Evolutionary conservation across 2,888 invertebrate genomes (phyloP).

Genomic region (Mythimna ferrago): DNA sequence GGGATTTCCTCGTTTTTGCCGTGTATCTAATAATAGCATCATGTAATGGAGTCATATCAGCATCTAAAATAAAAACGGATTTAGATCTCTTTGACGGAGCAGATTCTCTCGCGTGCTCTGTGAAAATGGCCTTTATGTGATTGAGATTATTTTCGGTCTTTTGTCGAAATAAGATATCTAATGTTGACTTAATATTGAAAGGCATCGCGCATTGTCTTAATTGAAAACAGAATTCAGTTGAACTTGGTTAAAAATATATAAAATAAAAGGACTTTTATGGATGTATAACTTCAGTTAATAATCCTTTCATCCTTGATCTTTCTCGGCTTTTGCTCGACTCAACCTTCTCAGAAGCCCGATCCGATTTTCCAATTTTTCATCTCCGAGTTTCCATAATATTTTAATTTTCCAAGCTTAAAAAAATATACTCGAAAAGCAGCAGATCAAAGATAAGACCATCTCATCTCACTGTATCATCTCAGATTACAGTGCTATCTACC

Average conservation of each 20-base stretch:
- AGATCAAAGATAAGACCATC: constrained; percentile 38
- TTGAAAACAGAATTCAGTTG: background rate
- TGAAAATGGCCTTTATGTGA: constrained; percentile 30
- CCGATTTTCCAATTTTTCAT: background rate
- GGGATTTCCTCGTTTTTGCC: constrained; percentile 22
- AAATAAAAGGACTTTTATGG: background rate
- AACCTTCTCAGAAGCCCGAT: background rate
- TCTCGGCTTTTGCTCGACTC: background rate
- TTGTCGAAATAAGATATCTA: background rate
- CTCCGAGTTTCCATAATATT: background rate
- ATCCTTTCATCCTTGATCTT: background rate
- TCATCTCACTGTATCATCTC: constrained; percentile 52
- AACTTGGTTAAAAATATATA: background rate
- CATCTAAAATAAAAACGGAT: constrained; percentile 51
- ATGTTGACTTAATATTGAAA: constrained; percentile 4
- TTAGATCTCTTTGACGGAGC: constrained; percentile 45
- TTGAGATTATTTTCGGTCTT: constrained; percentile 13
- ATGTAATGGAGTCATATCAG: constrained; percentile 33
- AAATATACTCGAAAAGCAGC: constrained; percentile 22
- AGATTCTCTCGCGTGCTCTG: constrained; percentile 4
- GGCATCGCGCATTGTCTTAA: background rate
- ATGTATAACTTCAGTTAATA: background rate
- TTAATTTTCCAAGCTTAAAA: constrained; percentile 1
- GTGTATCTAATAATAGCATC: constrained; percentile 38
- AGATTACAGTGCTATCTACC: constrained; percentile 50